Percentiles rank a stretch among this genome's conserved stretches.
Evolutionary conservation across 64 coral and sea anemone genomes (phyloP).

Genomic region (Actinia equina): DNA sequence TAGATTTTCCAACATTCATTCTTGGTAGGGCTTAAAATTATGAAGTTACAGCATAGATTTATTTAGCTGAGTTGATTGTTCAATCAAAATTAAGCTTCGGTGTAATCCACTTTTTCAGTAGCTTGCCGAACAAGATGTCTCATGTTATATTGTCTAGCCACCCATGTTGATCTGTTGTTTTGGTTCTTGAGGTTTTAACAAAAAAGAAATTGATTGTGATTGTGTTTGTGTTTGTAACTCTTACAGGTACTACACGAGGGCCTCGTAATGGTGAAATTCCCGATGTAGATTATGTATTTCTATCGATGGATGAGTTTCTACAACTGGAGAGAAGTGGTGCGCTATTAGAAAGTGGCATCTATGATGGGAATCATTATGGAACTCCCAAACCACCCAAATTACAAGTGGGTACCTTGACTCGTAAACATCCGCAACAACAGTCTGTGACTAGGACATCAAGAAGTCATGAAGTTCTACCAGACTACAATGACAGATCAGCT

Average conservation of each 20-base stretch:
- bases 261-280: slow-evolving; percentile 85
- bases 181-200: too few species aligned
- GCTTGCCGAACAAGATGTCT: too few species aligned
- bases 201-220: too few species aligned
- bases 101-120: too few species aligned
- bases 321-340: slow-evolving; percentile 73
- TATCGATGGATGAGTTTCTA: slow-evolving; percentile 67
- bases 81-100: too few species aligned
- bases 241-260: slow-evolving; percentile 74
- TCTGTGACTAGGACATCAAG: neutral
- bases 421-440: neutral
- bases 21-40: too few species aligned
- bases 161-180: too few species aligned
- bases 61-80: too few species aligned
- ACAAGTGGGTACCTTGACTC: slow-evolving; percentile 30
- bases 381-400: slow-evolving; percentile 90
- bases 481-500: neutral
- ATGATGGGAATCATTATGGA: slow-evolving; percentile 91
- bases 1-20: too few species aligned
- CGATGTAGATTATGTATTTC: slow-evolving; percentile 84
- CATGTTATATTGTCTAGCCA: too few species aligned
- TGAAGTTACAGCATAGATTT: too few species aligned
- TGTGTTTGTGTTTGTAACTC: neutral
- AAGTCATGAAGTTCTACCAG: neutral
- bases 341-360: slow-evolving; percentile 87